phyloP scores from a whole-genome alignment of 2,888 invertebrate species.

The Xestia ashworthii region DNA sequence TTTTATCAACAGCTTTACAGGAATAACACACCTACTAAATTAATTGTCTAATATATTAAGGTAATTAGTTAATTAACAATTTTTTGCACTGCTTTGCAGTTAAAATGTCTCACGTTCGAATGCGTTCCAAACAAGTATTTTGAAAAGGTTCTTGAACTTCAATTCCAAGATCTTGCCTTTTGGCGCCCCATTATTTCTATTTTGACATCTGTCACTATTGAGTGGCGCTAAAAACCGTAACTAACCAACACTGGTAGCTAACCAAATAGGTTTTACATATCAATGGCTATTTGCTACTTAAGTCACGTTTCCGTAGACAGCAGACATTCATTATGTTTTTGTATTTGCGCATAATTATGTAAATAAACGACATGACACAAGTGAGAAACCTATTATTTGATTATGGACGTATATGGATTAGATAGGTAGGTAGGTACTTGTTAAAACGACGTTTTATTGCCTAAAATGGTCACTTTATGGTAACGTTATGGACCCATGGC shows the following conservation, averaged over 20 bases:
- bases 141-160: conserved; percentile 19
- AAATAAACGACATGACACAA: conserved; percentile 15
- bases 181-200: conserved; percentile 23
- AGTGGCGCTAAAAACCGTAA: conserved; percentile 10
- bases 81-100: background rate
- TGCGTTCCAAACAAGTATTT: background rate
- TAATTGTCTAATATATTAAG: background rate
- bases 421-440: background rate
- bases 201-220: conserved; percentile 32
- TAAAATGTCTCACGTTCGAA: background rate
- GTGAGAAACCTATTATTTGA: conserved; percentile 29
- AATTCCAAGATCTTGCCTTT: conserved; percentile 16
- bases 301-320: conserved; percentile 40
- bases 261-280: conserved; percentile 31
- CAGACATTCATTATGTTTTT: conserved; percentile 43
- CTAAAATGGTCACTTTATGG: background rate
- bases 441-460: background rate
- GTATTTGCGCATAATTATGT: conserved; percentile 43
- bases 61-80: background rate
- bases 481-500: background rate
- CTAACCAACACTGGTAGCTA: background rate
- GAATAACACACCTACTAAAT: background rate
- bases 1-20: background rate
- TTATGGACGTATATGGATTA: conserved; percentile 1
- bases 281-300: conserved; percentile 9